These are phyloP conservation scores for Heliconius aoede DNA, from an alignment of 2,888 invertebrate species.

Conservation along the genomic window DNA sequence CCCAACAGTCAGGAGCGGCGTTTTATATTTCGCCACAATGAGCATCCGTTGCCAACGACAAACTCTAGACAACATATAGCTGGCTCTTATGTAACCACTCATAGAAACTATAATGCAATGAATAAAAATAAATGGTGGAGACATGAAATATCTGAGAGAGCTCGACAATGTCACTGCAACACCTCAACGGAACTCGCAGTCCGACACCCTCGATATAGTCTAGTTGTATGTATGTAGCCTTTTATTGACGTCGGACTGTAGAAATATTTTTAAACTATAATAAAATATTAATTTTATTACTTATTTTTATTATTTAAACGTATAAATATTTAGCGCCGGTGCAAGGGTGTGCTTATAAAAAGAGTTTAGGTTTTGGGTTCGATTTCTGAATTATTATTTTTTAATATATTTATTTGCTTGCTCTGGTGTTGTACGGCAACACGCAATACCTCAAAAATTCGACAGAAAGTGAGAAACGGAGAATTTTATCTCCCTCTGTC, in stretches of 20 bases:
- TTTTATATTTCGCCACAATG: conserved; percentile 53
- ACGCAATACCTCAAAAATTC: too few species aligned
- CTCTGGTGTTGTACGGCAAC: too few species aligned
- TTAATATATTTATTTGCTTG: too few species aligned
- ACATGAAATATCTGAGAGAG: conserved; percentile 54
- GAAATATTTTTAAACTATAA: conserved; percentile 17
- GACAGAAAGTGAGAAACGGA: too few species aligned
- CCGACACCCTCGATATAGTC: conserved; percentile 20
- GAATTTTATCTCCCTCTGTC: too few species aligned
- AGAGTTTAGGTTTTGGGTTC: too few species aligned
- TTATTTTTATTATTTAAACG: too few species aligned
- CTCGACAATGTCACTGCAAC: conserved; percentile 44
- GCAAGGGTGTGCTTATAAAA: too few species aligned
- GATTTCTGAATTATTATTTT: too few species aligned
- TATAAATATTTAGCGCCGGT: too few species aligned
- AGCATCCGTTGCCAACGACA: conserved; percentile 58
- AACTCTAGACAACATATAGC: conserved; percentile 56
- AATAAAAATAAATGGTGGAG: conserved; percentile 30
- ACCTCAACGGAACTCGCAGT: conserved; percentile 38
- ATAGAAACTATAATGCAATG: conserved; percentile 22
- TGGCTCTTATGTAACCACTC: conserved; percentile 21
- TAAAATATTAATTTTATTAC: too few species aligned
- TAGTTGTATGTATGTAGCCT: conserved; percentile 1
- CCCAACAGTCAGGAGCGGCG: conserved; percentile 45
- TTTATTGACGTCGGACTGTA: background rate